Conservation (phyloP, 2,113 vertebrate genomes). For the Vimba vimba region DNA sequence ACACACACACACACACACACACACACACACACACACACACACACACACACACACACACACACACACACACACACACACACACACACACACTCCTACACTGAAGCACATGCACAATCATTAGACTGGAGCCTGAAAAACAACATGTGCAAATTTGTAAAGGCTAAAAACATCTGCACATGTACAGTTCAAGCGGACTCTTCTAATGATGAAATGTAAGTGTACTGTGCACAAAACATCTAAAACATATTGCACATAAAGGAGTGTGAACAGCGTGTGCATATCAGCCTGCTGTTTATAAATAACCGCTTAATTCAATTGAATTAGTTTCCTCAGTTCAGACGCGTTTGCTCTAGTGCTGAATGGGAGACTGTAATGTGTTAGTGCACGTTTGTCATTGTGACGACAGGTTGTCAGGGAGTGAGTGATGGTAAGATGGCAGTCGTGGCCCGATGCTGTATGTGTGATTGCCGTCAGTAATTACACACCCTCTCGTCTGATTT, state of each 20-base stretch:
- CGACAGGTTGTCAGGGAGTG: constrained; percentile 38
- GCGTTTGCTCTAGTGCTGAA: not conserved
- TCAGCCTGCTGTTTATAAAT: constrained; percentile 18
- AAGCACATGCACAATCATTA: not conserved
- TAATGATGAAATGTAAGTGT: not conserved
- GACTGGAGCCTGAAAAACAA: not conserved
- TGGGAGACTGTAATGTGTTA: constrained; percentile 29
- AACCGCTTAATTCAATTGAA: constrained; percentile 14
- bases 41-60: not conserved
- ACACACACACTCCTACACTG: not conserved
- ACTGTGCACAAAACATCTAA: not conserved
- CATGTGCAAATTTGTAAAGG: not conserved
- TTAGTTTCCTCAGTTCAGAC: not conserved
- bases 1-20: not conserved
- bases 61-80: not conserved
- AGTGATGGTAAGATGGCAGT: constrained; percentile 44
- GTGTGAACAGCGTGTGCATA: not conserved
- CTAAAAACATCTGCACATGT: not conserved
- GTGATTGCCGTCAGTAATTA: constrained; percentile 51
- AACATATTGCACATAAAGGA: not conserved
- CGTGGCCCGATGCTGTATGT: not conserved
- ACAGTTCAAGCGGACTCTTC: not conserved
- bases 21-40: not conserved
- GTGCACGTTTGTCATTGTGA: constrained; percentile 21
- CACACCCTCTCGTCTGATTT: constrained; percentile 32